Percentiles rank a stretch among this genome's conserved stretches.
Conservation (phyloP, 2,888 invertebrate species). For the Hoplodrina blanda region DNA sequence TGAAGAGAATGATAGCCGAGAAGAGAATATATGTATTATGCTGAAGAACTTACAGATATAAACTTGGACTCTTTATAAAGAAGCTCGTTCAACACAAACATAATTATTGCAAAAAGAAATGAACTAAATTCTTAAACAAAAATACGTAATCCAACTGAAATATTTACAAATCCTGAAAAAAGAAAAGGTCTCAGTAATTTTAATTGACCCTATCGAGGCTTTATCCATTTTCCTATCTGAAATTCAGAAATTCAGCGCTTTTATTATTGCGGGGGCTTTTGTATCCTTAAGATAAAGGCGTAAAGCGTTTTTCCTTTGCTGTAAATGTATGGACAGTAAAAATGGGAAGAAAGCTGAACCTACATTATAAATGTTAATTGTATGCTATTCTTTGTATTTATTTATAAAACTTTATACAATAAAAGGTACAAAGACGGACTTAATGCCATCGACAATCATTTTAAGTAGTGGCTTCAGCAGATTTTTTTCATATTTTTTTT, state of each 20-base stretch:
- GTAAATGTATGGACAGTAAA: not conserved
- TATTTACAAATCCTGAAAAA: not conserved
- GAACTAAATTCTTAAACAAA: not conserved
- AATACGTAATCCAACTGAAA: not conserved
- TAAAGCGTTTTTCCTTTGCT: slow-evolving; percentile 27
- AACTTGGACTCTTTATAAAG: too few relatives aligned
- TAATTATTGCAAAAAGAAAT: too few relatives aligned
- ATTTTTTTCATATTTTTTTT: too few relatives aligned
- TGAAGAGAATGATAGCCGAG: not conserved
- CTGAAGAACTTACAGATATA: too few relatives aligned
- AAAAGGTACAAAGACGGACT: too few relatives aligned
- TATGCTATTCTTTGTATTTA: too few relatives aligned
- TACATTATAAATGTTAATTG: too few relatives aligned
- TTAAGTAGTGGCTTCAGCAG: too few relatives aligned
- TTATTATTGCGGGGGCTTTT: slow-evolving; percentile 45
- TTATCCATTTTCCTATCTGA: slow-evolving; percentile 22
- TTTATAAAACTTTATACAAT: too few relatives aligned
- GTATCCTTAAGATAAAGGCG: slow-evolving; percentile 34
- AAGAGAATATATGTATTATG: too few relatives aligned
- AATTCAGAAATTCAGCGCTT: slow-evolving; percentile 31
- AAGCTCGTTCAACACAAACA: too few relatives aligned
- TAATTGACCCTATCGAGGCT: slow-evolving; percentile 39
- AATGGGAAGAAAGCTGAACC: not conserved
- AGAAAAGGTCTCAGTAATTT: slow-evolving; percentile 13
- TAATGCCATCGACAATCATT: too few relatives aligned